Conservation (phyloP, 2,797 vertebrate species). For the Acanthiza pusilla region DNA sequence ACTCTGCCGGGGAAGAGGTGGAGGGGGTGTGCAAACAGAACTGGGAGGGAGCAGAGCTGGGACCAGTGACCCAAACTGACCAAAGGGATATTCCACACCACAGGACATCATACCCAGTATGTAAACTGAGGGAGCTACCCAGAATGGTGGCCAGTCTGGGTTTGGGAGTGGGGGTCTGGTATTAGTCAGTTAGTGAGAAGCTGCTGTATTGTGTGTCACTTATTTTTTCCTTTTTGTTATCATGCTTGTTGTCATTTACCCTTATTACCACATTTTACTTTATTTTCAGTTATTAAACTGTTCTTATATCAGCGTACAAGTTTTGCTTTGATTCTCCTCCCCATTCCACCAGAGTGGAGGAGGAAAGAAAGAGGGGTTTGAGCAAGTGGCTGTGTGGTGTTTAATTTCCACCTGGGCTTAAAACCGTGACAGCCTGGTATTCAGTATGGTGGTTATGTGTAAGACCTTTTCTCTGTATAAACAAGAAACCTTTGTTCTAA, state of each 20-base stretch:
- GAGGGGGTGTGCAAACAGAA: background rate
- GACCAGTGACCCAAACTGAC: background rate
- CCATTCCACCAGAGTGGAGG: background rate
- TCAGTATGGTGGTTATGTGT: background rate
- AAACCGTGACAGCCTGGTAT: background rate
- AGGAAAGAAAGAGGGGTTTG: background rate
- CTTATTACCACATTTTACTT: background rate
- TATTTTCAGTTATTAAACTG: background rate
- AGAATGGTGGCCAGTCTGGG: fast-evolving
- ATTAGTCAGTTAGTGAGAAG: fast-evolving
- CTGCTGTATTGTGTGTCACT: background rate
- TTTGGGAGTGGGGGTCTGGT: background rate
- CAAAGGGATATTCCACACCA: background rate
- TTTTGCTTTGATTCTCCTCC: background rate
- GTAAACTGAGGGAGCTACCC: background rate
- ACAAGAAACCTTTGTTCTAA: background rate
- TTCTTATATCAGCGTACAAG: background rate
- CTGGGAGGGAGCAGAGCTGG: background rate
- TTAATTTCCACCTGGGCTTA: background rate
- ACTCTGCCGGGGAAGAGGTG: background rate
- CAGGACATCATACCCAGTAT: fast-evolving
- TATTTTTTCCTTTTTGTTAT: background rate
- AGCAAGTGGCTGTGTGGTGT: background rate
- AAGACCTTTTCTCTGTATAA: background rate
- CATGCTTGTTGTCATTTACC: background rate